Conservation (phyloP, 2,888 invertebrate species). For the Agrilus mali region DNA sequence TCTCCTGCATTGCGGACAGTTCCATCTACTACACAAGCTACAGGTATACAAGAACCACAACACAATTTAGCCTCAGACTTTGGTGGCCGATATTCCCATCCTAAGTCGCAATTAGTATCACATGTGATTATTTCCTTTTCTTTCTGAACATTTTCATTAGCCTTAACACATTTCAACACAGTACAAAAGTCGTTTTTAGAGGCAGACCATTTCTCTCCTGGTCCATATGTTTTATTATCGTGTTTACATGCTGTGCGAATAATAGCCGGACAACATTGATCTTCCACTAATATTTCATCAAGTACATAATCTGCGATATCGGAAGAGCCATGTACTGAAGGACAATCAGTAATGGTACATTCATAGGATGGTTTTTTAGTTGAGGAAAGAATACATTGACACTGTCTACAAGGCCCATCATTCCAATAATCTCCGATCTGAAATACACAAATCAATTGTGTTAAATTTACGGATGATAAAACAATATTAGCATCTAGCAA, state of each 20-base stretch:
- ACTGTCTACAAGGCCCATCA: constrained; percentile 58
- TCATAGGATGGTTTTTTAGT: constrained; percentile 25
- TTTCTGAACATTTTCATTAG: constrained; percentile 38
- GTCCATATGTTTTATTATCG: constrained; percentile 30
- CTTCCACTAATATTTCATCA: constrained; percentile 38
- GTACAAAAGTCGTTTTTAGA: constrained; percentile 40
- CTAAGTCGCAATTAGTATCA: constrained; percentile 36
- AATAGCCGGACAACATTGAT: constrained; percentile 51
- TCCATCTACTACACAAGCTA: constrained; percentile 41
- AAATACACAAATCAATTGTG: constrained; percentile 3
- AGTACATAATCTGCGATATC: constrained; percentile 44
- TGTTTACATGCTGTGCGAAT: constrained; percentile 46
- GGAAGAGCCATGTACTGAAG: constrained; percentile 29
- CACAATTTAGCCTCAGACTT: constrained; percentile 37
- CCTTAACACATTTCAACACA: constrained; percentile 38
- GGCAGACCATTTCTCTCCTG: constrained; percentile 48
- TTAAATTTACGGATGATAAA: too few relatives aligned
- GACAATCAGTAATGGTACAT: constrained; percentile 44
- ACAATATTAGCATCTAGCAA: too few relatives aligned
- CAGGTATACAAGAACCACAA: constrained; percentile 51
- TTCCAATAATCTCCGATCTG: constrained; percentile 50
- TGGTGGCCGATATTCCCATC: constrained; percentile 40
- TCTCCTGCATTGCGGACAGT: constrained; percentile 36
- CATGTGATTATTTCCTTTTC: constrained; percentile 43
- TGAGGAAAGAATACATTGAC: constrained; percentile 38